These are phyloP conservation scores for Sinonovacula constricta DNA, from an alignment of 1,140 invertebrate genomes.

Conservation along the genomic window DNA sequence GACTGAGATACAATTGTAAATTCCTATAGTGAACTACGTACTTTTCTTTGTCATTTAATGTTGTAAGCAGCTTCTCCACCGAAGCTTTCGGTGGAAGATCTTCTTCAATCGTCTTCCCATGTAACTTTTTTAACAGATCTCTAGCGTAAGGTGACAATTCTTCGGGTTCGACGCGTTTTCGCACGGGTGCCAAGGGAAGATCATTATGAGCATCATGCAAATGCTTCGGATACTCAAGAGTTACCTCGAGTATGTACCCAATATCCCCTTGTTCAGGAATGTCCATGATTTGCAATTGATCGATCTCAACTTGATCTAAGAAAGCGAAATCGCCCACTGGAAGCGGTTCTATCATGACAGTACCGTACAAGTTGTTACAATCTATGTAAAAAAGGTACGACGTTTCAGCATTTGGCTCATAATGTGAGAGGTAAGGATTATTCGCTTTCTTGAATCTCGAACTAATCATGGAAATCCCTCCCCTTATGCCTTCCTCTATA, in stretches of 20 bases:
- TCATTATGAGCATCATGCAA: conserved; percentile 80
- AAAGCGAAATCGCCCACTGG: conserved; percentile 62
- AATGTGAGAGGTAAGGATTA: conserved; percentile 60
- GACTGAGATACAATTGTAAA: not conserved
- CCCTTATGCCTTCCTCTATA: conserved; percentile 37
- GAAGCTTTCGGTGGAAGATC: not conserved
- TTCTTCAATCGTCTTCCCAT: not conserved
- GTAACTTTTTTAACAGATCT: not conserved
- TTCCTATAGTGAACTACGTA: conserved; percentile 45
- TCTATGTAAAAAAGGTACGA: too few relatives aligned
- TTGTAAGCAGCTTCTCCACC: conserved; percentile 46
- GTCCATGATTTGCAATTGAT: too few relatives aligned
- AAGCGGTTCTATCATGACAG: too few relatives aligned
- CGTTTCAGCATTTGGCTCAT: conserved; percentile 48
- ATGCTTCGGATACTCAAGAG: conserved; percentile 68
- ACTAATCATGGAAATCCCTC: conserved; percentile 50
- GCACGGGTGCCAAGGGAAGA: conserved; percentile 79
- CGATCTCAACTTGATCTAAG: too few relatives aligned
- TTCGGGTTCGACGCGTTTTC: not conserved
- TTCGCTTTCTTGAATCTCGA: conserved; percentile 36
- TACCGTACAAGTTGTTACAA: too few relatives aligned
- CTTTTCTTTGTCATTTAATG: conserved; percentile 25
- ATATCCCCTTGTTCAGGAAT: conserved; percentile 70
- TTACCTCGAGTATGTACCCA: conserved; percentile 81
- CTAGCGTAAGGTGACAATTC: conserved; percentile 1